phyloP scores from a whole-genome alignment of 37 sponge, comb jelly and placozoan genomes.

The Agelas oroides region DNA sequence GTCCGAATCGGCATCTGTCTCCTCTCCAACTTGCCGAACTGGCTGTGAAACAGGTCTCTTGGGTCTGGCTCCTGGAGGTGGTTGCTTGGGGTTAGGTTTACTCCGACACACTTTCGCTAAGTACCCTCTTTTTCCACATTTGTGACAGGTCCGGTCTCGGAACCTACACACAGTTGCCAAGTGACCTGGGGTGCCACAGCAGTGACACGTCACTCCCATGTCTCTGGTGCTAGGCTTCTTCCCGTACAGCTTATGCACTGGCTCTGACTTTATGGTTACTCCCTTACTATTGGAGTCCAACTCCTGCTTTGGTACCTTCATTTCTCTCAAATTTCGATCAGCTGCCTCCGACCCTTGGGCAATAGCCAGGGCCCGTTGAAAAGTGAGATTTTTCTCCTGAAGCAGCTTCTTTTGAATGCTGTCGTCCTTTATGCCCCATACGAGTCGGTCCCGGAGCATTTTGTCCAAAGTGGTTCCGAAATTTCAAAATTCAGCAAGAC shows the following conservation, averaged over 20 bases:
- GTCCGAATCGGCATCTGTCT: background rate
- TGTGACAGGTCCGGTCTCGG: conserved; percentile 1
- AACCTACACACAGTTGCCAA: background rate
- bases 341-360: too few species aligned
- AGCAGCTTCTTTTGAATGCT: too few species aligned
- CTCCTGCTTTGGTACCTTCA: background rate
- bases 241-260: background rate
- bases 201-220: background rate
- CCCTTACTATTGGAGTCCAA: too few species aligned
- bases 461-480: too few species aligned
- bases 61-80: too few species aligned
- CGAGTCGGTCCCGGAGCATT: too few species aligned
- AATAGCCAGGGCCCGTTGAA: too few species aligned
- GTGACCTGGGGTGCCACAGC: conserved; percentile 3
- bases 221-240: background rate
- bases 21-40: conserved; percentile 10
- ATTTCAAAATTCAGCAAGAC: too few species aligned
- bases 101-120: conserved; percentile 9
- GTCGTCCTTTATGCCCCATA: too few species aligned
- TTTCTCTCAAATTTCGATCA: background rate
- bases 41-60: background rate
- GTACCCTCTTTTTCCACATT: conserved; percentile 11
- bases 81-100: too few species aligned
- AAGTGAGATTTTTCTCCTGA: too few species aligned
- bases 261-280: too few species aligned